phyloP scores from a whole-genome alignment of 2,888 invertebrate genomes.

The Myathropa florea region DNA sequence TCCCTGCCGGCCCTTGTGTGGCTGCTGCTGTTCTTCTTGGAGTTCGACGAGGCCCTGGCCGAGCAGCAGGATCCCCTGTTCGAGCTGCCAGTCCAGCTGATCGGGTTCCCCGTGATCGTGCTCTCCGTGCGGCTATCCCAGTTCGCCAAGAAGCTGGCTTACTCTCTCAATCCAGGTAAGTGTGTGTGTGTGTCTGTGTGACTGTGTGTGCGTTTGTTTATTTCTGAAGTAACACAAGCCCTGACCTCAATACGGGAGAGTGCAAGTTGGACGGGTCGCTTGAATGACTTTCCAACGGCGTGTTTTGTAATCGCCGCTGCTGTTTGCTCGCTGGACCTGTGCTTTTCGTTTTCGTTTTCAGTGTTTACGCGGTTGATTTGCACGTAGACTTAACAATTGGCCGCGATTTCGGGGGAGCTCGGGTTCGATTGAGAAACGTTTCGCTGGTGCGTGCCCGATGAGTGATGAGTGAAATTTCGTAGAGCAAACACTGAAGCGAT shows the following conservation, averaged over 20 bases:
- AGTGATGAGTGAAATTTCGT: slow-evolving; percentile 10
- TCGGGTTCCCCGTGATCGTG: slow-evolving; percentile 92
- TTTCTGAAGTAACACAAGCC: slow-evolving; percentile 42
- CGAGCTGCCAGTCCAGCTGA: slow-evolving; percentile 90
- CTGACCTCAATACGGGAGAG: slow-evolving; percentile 47
- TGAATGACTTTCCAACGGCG: slow-evolving; percentile 28
- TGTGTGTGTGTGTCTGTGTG: not conserved
- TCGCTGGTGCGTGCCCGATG: not conserved
- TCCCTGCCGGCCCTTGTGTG: slow-evolving; percentile 77
- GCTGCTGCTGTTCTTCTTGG: slow-evolving; percentile 76
- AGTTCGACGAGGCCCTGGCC: slow-evolving; percentile 76
- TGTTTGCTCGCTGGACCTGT: not conserved
- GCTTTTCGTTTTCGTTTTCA: not conserved
- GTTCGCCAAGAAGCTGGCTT: slow-evolving; percentile 91
- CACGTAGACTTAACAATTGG: not conserved
- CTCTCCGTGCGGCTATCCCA: slow-evolving; percentile 89
- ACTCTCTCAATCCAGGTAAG: slow-evolving; percentile 90
- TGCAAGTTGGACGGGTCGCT: slow-evolving; percentile 32
- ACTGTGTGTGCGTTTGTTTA: not conserved
- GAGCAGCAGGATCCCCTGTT: slow-evolving; percentile 83
- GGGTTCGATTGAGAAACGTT: not conserved
- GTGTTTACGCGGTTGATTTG: slow-evolving; percentile 22
- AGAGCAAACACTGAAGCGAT: not conserved
- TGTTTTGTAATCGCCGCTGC: slow-evolving; percentile 8
- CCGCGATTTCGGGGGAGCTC: not conserved